These are phyloP conservation scores for Peromyscus attwateri DNA, from an alignment of 2,797 vertebrate species.

Conservation along the genomic window DNA sequence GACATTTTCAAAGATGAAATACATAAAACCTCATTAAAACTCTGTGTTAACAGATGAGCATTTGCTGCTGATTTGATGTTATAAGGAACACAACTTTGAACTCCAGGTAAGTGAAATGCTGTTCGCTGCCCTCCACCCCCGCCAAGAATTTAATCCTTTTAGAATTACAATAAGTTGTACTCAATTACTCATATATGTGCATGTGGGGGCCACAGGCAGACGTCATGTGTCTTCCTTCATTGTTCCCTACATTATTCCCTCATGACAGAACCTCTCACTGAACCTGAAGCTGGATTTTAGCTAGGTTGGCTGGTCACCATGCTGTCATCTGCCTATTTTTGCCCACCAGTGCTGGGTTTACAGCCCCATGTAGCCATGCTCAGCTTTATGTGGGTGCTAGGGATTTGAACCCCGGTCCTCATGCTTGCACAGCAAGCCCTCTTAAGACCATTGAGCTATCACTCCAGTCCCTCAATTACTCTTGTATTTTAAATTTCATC, in stretches of 20 bases:
- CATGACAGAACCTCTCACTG: background rate
- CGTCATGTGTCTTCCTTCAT: background rate
- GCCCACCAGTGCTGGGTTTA: background rate
- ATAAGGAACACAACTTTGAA: constrained; percentile 46
- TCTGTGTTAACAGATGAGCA: constrained; percentile 44
- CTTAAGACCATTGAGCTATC: background rate
- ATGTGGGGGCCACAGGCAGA: background rate
- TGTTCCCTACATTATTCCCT: background rate
- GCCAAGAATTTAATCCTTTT: background rate
- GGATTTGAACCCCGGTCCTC: background rate
- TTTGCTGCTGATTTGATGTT: constrained; percentile 58
- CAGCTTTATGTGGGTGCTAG: background rate
- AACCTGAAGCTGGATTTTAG: background rate
- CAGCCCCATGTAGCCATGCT: background rate
- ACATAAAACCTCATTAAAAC: constrained; percentile 56
- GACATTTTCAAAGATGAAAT: constrained; percentile 64
- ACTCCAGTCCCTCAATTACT: background rate
- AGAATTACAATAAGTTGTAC: background rate
- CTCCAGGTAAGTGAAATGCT: background rate
- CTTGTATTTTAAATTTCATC: constrained; percentile 18
- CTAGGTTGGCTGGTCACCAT: background rate
- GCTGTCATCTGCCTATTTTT: background rate
- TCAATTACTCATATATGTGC: background rate
- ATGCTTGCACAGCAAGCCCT: background rate
- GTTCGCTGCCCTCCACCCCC: background rate